These are phyloP conservation scores for Buteo buteo DNA, from an alignment of 2,113 vertebrate species.

Conservation along the genomic window DNA sequence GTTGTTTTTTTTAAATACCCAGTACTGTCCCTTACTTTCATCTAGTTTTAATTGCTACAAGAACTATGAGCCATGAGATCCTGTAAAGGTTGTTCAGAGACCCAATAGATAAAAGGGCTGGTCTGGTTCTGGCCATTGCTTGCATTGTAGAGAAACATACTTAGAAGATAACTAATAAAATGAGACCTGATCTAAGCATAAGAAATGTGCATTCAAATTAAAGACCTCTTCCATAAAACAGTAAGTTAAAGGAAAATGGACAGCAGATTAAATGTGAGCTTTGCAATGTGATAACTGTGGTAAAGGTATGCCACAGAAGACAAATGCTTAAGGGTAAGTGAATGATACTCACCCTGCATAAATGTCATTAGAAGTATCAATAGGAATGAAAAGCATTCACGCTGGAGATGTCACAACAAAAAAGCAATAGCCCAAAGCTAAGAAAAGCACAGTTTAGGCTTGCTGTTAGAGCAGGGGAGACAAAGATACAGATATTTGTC, in stretches of 20 bases:
- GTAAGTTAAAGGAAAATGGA: not conserved
- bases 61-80: not conserved
- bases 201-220: not conserved
- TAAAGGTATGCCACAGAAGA: not conserved
- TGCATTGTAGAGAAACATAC: not conserved
- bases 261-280: not conserved
- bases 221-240: not conserved
- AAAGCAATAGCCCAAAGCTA: constrained; percentile 20
- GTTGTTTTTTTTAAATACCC: not conserved
- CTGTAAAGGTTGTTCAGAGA: not conserved
- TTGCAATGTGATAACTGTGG: not conserved
- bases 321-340: not conserved
- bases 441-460: not conserved
- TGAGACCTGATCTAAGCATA: not conserved
- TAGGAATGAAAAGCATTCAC: constrained; percentile 19
- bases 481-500: not conserved
- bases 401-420: constrained; percentile 5
- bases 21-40: not conserved
- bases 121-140: not conserved
- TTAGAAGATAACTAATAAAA: not conserved
- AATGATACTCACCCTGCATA: not conserved
- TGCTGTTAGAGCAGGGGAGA: not conserved
- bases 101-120: not conserved
- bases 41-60: not conserved
- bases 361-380: not conserved